Base-by-base conservation (phyloP, 1,140 invertebrate species). In the Heliothis virescens region DNA sequence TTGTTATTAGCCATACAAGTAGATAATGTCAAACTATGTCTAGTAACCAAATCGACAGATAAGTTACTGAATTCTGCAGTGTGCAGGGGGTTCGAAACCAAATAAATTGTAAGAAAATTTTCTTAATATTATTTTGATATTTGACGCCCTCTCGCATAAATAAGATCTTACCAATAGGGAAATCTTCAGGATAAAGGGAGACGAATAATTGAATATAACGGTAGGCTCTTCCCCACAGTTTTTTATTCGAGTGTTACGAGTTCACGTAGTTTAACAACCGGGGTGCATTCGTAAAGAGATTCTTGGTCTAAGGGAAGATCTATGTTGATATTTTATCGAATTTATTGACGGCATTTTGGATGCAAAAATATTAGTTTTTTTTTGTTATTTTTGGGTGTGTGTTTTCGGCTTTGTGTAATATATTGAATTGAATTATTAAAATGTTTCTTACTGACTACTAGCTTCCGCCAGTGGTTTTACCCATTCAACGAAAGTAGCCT, bases 131-230 rank as follows among this genome's bases (percentile, higher is more conserved):
- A 48, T 4, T 21, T 13, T 48, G n/a, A 15, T 67, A 48, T 48
- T 41, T 67, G 63, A 48, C 41, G n/a, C 3, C n/a, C 15, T 48
- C n/a, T 48, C 63, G 41, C 41, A 11, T 41, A 18, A 67, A 48
- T 9, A n/a, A 41, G 63, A 67, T 67, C 63, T n/a, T 71, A 26
- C 5, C 47, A 71, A 53, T 71, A 18, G 21, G 48, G 34, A 71
- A 53, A 71, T 71, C 18, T 71, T 52, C 52, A 53, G 5, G 34
- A 41, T 41, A 41, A 41, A 41, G 48, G 65, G 65, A 18, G 48
- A 53, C 29, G 67, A 71, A 71, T 71, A 71, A 71, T 71, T 71
- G 67, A 71, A 71, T 71, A 71, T 71, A 13, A 29, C 65, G 18
- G 16, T 63, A 47, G 62, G 29, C 67, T 57, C 13, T 16, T 72